Evolutionary conservation across 2,888 invertebrate species (phyloP).

Genomic region (Amblyjoppa proteus): DNA sequence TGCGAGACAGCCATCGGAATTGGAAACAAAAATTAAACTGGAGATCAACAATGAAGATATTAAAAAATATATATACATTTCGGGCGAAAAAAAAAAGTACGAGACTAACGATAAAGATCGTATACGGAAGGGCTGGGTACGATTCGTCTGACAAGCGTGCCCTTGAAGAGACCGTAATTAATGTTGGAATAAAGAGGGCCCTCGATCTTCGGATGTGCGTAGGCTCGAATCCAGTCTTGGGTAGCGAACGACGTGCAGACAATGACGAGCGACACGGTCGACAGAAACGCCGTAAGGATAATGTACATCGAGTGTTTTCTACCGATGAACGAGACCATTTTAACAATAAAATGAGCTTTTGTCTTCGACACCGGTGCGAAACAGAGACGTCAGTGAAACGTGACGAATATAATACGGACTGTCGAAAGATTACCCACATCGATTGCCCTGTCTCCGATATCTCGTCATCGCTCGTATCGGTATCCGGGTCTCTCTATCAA

Average conservation of each 20-base stretch:
- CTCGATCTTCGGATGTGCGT: constrained; percentile 66
- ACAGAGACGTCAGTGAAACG: neutral
- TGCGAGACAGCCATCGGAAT: constrained; percentile 31
- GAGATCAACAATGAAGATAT: neutral
- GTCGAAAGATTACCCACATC: constrained; percentile 13
- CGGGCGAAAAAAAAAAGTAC: neutral
- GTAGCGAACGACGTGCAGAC: constrained; percentile 70
- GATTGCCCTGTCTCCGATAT: constrained; percentile 36
- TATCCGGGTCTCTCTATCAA: neutral
- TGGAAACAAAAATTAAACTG: neutral
- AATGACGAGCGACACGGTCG: constrained; percentile 70
- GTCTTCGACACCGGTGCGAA: neutral
- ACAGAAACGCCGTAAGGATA: constrained; percentile 64
- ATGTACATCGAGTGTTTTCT: constrained; percentile 70
- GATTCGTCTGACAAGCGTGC: constrained; percentile 70
- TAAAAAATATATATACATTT: neutral
- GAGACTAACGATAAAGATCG: constrained; percentile 70
- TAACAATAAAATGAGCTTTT: neutral
- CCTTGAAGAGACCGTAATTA: constrained; percentile 74
- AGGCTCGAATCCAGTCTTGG: constrained; percentile 69
- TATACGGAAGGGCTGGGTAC: constrained; percentile 66
- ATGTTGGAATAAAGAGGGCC: constrained; percentile 65
- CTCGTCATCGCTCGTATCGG: constrained; percentile 29
- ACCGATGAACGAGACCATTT: constrained; percentile 43
- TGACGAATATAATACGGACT: constrained; percentile 19